A percentile compares a stretch with the other conserved stretches of the same genome.
Evolutionary conservation across 2,888 invertebrate genomes (phyloP).

Genomic region (Philaethria dido): DNA sequence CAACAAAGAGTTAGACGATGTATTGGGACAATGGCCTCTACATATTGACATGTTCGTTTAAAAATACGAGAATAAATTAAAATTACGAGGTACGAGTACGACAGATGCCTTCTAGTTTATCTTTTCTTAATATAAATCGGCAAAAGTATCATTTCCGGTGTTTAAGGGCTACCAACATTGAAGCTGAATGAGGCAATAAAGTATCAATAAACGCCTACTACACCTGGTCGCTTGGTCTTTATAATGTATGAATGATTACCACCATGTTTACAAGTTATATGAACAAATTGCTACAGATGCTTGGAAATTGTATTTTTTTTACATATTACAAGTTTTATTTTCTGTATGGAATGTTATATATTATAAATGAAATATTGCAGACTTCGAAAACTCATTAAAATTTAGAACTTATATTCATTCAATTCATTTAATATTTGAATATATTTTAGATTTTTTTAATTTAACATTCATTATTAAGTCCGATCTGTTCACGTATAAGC

Average conservation of each 20-base stretch:
- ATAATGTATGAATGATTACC: slow-evolving; percentile 26
- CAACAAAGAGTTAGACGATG: no score
- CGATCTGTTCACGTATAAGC: no score
- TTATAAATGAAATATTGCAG: no score
- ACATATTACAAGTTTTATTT: background rate
- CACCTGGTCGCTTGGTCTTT: slow-evolving; percentile 45
- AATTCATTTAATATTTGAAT: no score
- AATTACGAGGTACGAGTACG: no score
- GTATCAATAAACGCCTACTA: slow-evolving; percentile 43
- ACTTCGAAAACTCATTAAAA: no score
- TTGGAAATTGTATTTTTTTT: background rate
- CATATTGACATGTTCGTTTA: background rate
- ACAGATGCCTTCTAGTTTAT: slow-evolving; percentile 38
- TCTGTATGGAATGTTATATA: no score
- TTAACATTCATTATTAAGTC: no score
- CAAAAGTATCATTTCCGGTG: slow-evolving; percentile 45
- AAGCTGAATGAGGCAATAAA: slow-evolving; percentile 35
- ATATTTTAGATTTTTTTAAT: no score
- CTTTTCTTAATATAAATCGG: slow-evolving; percentile 34
- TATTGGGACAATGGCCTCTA: no score
- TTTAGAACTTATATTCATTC: no score
- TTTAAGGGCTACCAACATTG: slow-evolving; percentile 42
- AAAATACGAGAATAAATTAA: slow-evolving; percentile 9
- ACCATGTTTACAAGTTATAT: slow-evolving; percentile 35
- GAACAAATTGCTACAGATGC: slow-evolving; percentile 9